Evolutionary conservation across 2,888 invertebrate genomes (phyloP).

Genomic region (Stegophylla sp.): DNA sequence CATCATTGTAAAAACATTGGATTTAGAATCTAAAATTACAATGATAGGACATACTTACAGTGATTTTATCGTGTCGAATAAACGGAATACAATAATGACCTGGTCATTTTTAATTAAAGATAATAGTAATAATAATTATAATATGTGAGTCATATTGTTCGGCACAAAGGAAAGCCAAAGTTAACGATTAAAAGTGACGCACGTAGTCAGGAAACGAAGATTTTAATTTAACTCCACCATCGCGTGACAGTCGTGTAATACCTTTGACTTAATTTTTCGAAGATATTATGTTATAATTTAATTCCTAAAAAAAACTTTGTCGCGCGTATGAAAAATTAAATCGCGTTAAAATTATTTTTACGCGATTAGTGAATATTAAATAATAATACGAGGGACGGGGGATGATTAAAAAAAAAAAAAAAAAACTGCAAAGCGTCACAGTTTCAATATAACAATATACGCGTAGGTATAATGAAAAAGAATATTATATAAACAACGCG

Average conservation of each 20-base stretch:
- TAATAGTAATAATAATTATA: neutral
- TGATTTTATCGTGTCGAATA: too few relatives aligned
- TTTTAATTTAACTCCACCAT: constrained; percentile 23
- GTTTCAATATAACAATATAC: constrained; percentile 5
- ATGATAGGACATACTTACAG: too few relatives aligned
- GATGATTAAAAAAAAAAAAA: too few relatives aligned
- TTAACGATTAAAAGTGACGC: constrained; percentile 3
- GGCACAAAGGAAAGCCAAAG: neutral
- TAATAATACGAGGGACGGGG: too few relatives aligned
- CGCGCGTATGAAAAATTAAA: constrained; percentile 9
- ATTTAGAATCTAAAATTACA: too few relatives aligned
- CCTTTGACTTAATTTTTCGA: neutral
- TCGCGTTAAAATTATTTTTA: neutral
- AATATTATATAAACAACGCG: constrained; percentile 4
- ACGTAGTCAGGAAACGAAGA: neutral
- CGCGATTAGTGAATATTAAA: constrained; percentile 12
- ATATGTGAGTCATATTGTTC: neutral
- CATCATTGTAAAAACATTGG: too few relatives aligned
- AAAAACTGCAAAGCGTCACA: constrained; percentile 16
- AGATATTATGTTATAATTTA: neutral
- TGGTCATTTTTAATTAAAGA: neutral
- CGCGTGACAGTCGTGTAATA: constrained; percentile 6
- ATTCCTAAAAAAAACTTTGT: constrained; percentile 35
- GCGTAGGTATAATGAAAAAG: neutral
- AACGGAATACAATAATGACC: neutral